Conservation (phyloP, 2,888 invertebrate genomes). For the Augiades crinisus region DNA sequence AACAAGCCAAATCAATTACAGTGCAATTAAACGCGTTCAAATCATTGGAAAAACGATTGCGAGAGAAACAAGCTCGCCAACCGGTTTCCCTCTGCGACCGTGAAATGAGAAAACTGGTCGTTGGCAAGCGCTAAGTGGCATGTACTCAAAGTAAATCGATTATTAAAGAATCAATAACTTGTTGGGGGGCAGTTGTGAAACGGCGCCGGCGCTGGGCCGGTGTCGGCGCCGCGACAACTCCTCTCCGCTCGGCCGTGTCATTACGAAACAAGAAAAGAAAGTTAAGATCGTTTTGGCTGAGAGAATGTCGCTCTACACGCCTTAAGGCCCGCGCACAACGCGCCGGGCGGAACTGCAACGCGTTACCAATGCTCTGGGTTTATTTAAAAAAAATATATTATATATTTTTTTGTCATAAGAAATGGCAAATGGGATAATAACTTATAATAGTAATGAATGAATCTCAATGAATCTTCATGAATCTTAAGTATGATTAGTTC, state of each 20-base stretch:
- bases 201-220: slow-evolving; percentile 38
- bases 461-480: too few species aligned
- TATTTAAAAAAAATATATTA: too few species aligned
- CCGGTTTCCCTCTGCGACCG: slow-evolving; percentile 33
- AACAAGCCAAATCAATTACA: too few species aligned
- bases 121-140: slow-evolving; percentile 25
- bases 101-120: slow-evolving; percentile 37
- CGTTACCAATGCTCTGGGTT: too few species aligned
- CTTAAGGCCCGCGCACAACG: slow-evolving; percentile 28
- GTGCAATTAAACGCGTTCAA: too few species aligned
- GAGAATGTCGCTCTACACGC: slow-evolving; percentile 58
- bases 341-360: too few species aligned
- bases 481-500: too few species aligned
- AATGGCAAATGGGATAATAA: too few species aligned
- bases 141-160: slow-evolving; percentile 30
- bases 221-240: slow-evolving; percentile 47
- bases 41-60: not conserved
- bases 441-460: too few species aligned
- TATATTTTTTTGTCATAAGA: too few species aligned
- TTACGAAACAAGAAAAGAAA: slow-evolving; percentile 76
- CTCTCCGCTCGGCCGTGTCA: slow-evolving; percentile 61
- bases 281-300: slow-evolving; percentile 58
- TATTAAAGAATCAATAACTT: slow-evolving; percentile 43
- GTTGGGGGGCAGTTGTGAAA: slow-evolving; percentile 46
- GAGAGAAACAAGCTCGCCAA: slow-evolving; percentile 8